Evolutionary conservation across 1,140 invertebrate genomes (phyloP).

Genomic region (Cataglyphis hispanica): DNA sequence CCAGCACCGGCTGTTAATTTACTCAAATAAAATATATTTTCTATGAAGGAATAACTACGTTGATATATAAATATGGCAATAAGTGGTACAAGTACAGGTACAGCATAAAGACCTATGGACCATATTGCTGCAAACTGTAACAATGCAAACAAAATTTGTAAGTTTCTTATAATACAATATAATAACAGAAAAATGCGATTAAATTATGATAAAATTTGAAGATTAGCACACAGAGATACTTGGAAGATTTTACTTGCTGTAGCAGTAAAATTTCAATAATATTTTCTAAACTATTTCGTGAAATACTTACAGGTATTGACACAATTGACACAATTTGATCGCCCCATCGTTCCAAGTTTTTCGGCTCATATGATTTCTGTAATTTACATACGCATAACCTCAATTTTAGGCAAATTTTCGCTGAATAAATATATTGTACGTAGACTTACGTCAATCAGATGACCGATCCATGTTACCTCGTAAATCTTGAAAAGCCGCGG

Average conservation of each 20-base stretch:
- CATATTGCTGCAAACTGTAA: conserved; percentile 88
- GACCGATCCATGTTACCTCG: conserved; percentile 85
- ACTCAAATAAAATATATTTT: conserved; percentile 87
- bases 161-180: not conserved
- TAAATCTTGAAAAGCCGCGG: conserved; percentile 90
- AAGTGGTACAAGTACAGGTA: too few species aligned
- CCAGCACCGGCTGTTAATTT: conserved; percentile 89
- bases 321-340: conserved; percentile 91
- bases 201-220: not conserved
- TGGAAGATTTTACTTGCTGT: not conserved
- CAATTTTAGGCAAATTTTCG: conserved; percentile 53
- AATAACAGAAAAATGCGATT: not conserved
- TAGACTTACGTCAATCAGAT: conserved; percentile 78
- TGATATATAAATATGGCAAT: conserved; percentile 91
- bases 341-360: conserved; percentile 90
- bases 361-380: conserved; percentile 89
- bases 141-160: not conserved
- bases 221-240: not conserved
- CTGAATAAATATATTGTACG: conserved; percentile 55
- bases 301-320: conserved; percentile 88
- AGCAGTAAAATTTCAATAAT: not conserved
- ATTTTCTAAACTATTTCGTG: not conserved
- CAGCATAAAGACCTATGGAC: conserved; percentile 91
- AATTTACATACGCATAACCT: conserved; percentile 77
- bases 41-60: conserved; percentile 89